A percentile compares a stretch with the other conserved stretches of the same genome.
Evolutionary conservation across 2,888 invertebrate species (phyloP).

Genomic region (Microplitis deprimator): DNA sequence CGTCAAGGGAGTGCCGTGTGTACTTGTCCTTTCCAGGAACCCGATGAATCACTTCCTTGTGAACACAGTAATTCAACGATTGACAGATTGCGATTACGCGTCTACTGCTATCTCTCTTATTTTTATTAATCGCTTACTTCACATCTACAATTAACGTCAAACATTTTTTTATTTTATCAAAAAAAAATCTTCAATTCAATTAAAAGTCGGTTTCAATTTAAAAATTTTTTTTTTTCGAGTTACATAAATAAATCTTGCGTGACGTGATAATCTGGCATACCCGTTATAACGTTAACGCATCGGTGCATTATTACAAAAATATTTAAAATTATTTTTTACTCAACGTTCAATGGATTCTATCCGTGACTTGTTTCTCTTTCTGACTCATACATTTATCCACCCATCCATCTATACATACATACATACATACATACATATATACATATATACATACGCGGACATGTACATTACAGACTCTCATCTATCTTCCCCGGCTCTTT

Average conservation of each 20-base stretch:
- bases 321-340: conserved; percentile 34
- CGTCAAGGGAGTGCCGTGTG: conserved; percentile 43
- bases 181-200: conserved; percentile 3
- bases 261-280: conserved; percentile 22
- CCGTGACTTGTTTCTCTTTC: conserved; percentile 30
- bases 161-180: conserved; percentile 22
- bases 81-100: conserved; percentile 43
- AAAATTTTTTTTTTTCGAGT: not conserved
- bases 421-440: not conserved
- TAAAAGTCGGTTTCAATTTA: not conserved
- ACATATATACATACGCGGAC: conserved; percentile 10
- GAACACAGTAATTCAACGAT: conserved; percentile 25
- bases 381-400: conserved; percentile 30
- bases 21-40: conserved; percentile 51
- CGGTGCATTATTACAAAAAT: conserved; percentile 18
- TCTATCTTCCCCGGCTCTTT: conserved; percentile 43
- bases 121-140: not conserved
- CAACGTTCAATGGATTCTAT: conserved; percentile 39
- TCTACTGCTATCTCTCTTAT: conserved; percentile 28
- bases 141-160: not conserved
- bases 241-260: conserved; percentile 20
- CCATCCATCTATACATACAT: conserved; percentile 9
- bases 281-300: conserved; percentile 15
- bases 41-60: conserved; percentile 48
- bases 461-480: conserved; percentile 23